Conservation (phyloP, 2,797 vertebrate genomes). For the Gallirallus australis region DNA sequence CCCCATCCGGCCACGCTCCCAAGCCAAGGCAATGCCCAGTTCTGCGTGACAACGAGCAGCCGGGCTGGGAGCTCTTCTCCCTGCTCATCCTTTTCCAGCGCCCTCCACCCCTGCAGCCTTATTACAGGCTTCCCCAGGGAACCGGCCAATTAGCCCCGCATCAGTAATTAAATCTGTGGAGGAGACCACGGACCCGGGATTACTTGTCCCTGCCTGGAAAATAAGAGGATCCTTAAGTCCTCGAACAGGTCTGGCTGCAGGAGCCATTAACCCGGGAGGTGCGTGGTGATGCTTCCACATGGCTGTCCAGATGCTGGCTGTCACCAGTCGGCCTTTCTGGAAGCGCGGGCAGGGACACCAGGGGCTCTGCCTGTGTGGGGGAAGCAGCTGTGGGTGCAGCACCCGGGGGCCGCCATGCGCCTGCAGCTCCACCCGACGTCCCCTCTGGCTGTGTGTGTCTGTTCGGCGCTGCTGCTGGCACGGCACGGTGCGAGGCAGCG, state of each 20-base stretch:
- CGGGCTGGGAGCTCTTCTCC: neutral
- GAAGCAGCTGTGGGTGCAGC: neutral
- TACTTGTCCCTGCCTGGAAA: slow-evolving; percentile 42
- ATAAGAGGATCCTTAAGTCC: slow-evolving; percentile 36
- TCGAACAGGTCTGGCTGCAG: slow-evolving; percentile 55
- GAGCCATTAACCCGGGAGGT: slow-evolving; percentile 24
- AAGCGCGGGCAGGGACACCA: fast-evolving
- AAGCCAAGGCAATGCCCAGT: neutral
- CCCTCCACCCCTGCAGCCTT: slow-evolving; percentile 1
- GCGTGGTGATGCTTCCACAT: neutral
- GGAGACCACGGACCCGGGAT: slow-evolving; percentile 7
- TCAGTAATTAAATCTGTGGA: slow-evolving; percentile 41
- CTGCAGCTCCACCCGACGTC: fast-evolving
- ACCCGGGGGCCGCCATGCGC: fast-evolving
- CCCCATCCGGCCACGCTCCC: neutral
- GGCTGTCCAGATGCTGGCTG: neutral
- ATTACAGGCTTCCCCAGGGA: slow-evolving; percentile 34
- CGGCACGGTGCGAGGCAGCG: fast-evolving
- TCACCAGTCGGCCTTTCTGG: fast-evolving
- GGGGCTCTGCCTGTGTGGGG: fast-evolving
- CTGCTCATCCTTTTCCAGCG: neutral
- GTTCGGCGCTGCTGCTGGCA: neutral
- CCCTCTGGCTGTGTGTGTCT: neutral
- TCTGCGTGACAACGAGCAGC: fast-evolving
- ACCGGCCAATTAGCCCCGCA: slow-evolving; percentile 37